Conservation (phyloP, 1,140 invertebrate genomes). For the Bradysia coprophila region DNA sequence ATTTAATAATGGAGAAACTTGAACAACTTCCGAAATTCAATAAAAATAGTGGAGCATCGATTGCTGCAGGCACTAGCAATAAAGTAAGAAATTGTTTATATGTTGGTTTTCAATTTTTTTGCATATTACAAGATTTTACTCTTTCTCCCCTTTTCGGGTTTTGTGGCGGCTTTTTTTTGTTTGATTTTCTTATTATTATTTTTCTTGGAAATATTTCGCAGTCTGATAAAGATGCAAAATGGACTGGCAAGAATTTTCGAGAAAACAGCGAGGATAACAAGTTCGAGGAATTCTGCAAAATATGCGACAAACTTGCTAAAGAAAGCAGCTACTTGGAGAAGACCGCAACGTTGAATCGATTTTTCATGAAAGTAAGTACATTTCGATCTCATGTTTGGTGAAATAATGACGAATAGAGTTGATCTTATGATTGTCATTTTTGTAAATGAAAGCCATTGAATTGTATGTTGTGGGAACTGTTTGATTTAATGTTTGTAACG, state of each 20-base stretch:
- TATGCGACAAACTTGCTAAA: constrained; percentile 59
- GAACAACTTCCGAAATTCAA: constrained; percentile 15
- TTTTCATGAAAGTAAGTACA: constrained; percentile 20
- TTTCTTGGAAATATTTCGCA: too few species aligned
- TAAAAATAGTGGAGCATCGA: constrained; percentile 5
- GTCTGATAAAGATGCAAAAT: constrained; percentile 5
- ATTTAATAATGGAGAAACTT: constrained; percentile 34
- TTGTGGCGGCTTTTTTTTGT: too few species aligned
- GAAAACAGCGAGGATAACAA: constrained; percentile 38
- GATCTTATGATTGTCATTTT: too few species aligned
- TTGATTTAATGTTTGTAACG: too few species aligned
- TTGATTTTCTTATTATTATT: too few species aligned
- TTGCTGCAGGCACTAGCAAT: neutral
- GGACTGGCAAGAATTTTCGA: constrained; percentile 3
- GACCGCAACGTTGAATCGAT: constrained; percentile 49
- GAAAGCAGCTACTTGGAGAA: constrained; percentile 67
- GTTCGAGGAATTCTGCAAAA: constrained; percentile 56
- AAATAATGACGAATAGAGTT: too few species aligned
- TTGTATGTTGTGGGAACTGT: too few species aligned
- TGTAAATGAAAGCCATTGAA: too few species aligned
- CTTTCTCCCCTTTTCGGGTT: too few species aligned
- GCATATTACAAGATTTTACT: too few species aligned
- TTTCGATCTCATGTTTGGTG: neutral
- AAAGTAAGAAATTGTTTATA: neutral
- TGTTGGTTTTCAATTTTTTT: neutral